Percentiles rank a stretch among this genome's conserved stretches.
These are phyloP conservation scores for Chrysemys picta DNA, from an alignment of 2,113 vertebrate genomes.

Conservation along the genomic window DNA sequence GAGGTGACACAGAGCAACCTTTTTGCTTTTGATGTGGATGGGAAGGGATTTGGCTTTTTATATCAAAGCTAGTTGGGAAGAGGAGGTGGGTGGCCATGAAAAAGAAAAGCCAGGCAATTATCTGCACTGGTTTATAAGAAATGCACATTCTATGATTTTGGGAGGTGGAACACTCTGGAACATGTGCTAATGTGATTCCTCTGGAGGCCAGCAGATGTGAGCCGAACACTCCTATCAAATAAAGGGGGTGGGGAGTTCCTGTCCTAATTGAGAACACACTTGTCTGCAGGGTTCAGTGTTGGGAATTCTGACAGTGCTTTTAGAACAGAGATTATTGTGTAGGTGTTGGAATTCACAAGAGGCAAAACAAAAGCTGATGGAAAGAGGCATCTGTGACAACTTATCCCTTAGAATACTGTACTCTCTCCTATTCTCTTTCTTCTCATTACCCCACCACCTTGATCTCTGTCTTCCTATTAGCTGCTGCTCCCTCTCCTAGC, in stretches of 20 bases:
- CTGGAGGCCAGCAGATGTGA: conserved; percentile 54
- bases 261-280: conserved; percentile 75
- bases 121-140: conserved; percentile 71
- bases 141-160: conserved; percentile 54
- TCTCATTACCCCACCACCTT: conserved; percentile 11
- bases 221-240: conserved; percentile 22
- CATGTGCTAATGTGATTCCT: conserved; percentile 67
- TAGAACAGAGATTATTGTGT: conserved; percentile 55
- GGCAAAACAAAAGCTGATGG: conserved; percentile 61
- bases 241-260: conserved; percentile 43
- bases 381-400: conserved; percentile 68
- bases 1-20: conserved; percentile 62
- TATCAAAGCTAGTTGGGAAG: conserved; percentile 64
- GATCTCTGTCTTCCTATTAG: background rate
- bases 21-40: conserved; percentile 70
- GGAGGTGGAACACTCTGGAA: conserved; percentile 70
- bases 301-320: conserved; percentile 71
- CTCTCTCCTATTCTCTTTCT: conserved; percentile 23
- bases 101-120: conserved; percentile 68
- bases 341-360: conserved; percentile 71
- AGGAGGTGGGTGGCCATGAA: conserved; percentile 72
- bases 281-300: conserved; percentile 66
- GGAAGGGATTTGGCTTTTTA: conserved; percentile 73
- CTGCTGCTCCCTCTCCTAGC: background rate
- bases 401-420: conserved; percentile 31